phyloP scores from a whole-genome alignment of 2,888 invertebrate genomes.

The Sympetrum striolatum region DNA sequence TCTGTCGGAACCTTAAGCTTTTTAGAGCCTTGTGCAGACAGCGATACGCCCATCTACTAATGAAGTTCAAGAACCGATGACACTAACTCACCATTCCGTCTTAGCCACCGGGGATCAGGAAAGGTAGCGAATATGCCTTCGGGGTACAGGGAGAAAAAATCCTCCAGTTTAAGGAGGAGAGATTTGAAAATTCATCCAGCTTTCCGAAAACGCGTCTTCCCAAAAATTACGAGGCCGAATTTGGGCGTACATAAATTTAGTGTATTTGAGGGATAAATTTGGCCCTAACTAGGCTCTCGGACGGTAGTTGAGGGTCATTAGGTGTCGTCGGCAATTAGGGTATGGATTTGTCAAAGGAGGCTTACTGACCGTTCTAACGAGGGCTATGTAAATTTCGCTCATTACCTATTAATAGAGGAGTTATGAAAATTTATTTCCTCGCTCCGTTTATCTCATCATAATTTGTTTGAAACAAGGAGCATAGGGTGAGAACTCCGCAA shows the following conservation, averaged over 20 bases:
- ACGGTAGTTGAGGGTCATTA: not conserved
- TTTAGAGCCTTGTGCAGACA: not conserved
- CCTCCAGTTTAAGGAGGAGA: not conserved
- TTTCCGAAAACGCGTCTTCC: not conserved
- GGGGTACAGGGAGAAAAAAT: not conserved
- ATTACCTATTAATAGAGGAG: too few species aligned
- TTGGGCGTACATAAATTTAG: not conserved
- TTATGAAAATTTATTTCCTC: too few species aligned
- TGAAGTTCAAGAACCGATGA: constrained; percentile 32
- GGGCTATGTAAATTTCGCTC: too few species aligned
- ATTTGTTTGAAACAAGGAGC: too few species aligned
- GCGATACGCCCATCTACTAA: constrained; percentile 25
- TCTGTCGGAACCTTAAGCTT: not conserved
- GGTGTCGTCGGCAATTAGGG: not conserved
- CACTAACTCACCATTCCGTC: constrained; percentile 12
- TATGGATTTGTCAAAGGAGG: not conserved
- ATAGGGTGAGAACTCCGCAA: too few species aligned
- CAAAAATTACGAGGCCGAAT: not conserved
- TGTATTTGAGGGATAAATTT: not conserved
- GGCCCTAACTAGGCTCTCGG: not conserved
- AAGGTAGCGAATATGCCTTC: not conserved
- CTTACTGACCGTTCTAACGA: too few species aligned
- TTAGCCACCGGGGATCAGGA: not conserved
- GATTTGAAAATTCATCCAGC: not conserved
- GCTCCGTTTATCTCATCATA: too few species aligned